Conservation (phyloP, 2,888 invertebrate genomes). For the Acutogordius australiensis region DNA sequence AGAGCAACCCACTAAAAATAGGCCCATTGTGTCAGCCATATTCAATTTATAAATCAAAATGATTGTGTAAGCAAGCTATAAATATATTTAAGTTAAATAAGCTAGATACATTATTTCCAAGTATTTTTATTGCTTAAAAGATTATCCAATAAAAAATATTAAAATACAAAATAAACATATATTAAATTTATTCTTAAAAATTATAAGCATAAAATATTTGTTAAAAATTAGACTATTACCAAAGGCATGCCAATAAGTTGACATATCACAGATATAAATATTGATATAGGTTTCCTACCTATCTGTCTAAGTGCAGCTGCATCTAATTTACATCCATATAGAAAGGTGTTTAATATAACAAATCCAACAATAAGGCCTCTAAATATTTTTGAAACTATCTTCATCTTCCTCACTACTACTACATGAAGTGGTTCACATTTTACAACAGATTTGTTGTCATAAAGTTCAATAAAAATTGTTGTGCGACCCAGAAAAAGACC, state of each 20-base stretch:
- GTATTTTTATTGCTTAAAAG: neutral
- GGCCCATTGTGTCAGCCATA: conserved; percentile 22
- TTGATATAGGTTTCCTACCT: conserved; percentile 26
- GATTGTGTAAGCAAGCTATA: conserved; percentile 19
- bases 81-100: too few species aligned
- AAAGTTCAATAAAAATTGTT: too few species aligned
- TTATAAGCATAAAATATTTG: neutral
- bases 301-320: conserved; percentile 22
- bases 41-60: conserved; percentile 18
- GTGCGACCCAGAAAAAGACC: too few species aligned
- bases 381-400: neutral
- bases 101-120: neutral
- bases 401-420: neutral
- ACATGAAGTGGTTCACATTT: neutral
- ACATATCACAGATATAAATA: conserved; percentile 26
- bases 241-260: conserved; percentile 30
- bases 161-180: too few species aligned
- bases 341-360: conserved; percentile 9
- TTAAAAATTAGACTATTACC: conserved; percentile 19
- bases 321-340: conserved; percentile 18
- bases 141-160: neutral
- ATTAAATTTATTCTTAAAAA: neutral
- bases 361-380: neutral
- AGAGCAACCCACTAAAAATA: conserved; percentile 26
- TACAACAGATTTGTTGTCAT: too few species aligned